These are phyloP conservation scores for Anas flavirostris DNA, from an alignment of 2,797 vertebrate genomes.

Conservation along the genomic window DNA sequence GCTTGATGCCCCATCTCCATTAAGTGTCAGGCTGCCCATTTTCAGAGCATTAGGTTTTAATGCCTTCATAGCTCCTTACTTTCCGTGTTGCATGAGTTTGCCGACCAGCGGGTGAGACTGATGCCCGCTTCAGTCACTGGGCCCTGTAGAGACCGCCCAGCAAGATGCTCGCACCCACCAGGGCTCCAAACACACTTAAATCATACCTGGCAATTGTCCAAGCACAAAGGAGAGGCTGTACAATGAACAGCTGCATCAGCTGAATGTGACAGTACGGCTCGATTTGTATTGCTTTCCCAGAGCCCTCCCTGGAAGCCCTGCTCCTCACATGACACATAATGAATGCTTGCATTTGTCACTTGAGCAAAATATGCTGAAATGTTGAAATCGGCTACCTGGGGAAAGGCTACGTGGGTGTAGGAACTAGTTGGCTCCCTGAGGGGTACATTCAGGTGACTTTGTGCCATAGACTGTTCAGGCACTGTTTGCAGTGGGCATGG, in stretches of 20 bases:
- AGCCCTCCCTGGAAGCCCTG: neutral
- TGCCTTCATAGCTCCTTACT: constrained; percentile 32
- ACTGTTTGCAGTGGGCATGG: rapidly evolving
- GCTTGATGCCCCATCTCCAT: constrained; percentile 52
- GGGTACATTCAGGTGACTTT: rapidly evolving
- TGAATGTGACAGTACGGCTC: neutral
- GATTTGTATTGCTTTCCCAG: neutral
- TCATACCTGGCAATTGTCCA: neutral
- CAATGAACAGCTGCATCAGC: constrained; percentile 34
- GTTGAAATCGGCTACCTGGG: neutral
- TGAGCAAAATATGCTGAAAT: neutral
- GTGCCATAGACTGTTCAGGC: rapidly evolving
- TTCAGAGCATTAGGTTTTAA: constrained; percentile 65
- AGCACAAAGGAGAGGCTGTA: constrained; percentile 24
- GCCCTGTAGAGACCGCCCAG: neutral
- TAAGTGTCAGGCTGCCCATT: constrained; percentile 47
- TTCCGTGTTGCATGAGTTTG: neutral
- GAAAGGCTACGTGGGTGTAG: rapidly evolving
- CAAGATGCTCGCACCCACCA: constrained; percentile 23
- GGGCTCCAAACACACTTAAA: constrained; percentile 43
- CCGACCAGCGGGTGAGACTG: neutral
- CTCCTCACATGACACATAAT: neutral
- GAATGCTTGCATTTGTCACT: neutral
- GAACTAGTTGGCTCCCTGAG: neutral
- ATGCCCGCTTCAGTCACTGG: neutral